Percentiles rank a stretch among this genome's conserved stretches.
Conservation (phyloP, 1,140 invertebrate genomes). For the Drosophila neocordata region DNA sequence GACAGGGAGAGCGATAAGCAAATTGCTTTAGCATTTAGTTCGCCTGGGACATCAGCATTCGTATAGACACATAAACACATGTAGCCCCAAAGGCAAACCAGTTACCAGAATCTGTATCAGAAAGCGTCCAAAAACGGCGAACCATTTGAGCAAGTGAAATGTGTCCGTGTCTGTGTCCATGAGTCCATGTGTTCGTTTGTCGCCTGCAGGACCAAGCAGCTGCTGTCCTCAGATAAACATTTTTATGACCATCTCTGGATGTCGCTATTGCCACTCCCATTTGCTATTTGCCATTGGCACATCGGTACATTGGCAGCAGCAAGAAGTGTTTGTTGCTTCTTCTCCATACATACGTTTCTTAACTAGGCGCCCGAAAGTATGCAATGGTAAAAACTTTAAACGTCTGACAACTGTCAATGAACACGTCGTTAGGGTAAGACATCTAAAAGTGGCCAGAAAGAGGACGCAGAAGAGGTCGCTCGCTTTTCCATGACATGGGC, state of each 20-base stretch:
- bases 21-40: conserved; percentile 74
- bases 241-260: conserved; percentile 43
- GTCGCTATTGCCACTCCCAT: conserved; percentile 12
- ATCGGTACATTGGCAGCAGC: neutral
- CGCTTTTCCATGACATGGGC: neutral
- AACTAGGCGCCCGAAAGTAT: conserved; percentile 45
- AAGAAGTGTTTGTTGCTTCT: conserved; percentile 5
- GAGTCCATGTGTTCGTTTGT: conserved; percentile 12
- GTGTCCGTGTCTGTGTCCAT: conserved; percentile 17
- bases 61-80: conserved; percentile 32
- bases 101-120: conserved; percentile 28
- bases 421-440: conserved; percentile 7
- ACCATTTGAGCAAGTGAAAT: conserved; percentile 16
- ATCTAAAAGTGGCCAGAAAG: neutral
- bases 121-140: conserved; percentile 33
- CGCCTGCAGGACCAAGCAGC: conserved; percentile 54
- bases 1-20: conserved; percentile 46
- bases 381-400: conserved; percentile 57
- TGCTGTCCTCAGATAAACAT: conserved; percentile 68
- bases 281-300: neutral
- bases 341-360: conserved; percentile 53
- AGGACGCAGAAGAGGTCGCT: neutral
- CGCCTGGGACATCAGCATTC: conserved; percentile 18
- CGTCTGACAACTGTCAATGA: conserved; percentile 61
- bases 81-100: conserved; percentile 41